Evolutionary conservation across 2,888 invertebrate genomes (phyloP), one percentile per base, ranked within the genome.

Genomic region (Thymelicus sylvestris): DNA sequence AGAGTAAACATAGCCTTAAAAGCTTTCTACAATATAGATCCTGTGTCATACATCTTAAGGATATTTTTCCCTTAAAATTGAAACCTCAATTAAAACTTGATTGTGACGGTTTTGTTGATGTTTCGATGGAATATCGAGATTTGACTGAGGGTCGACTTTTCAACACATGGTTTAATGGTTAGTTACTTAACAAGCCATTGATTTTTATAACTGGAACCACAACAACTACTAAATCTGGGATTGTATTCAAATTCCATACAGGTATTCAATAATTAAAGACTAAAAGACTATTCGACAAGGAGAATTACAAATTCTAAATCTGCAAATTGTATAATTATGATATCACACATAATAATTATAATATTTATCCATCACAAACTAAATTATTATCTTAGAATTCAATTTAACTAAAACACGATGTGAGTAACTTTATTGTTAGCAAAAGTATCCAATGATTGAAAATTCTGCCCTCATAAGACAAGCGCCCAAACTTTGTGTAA

Each of bases 51-150:
- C 31, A 15, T n/a, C n/a, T 38, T 69, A 69, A 65, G 24, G 41
- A 10, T 65, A 64, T 5, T 65, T 47, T 63, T 68, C 15, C 63
- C 44, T 8, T 63, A 47, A 44, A 7, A 12, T 10, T 57, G 5
- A 44, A 69, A 19, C 41, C 39, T 69, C 41, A 63, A 69, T 69
- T 59, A 64, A 69, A 63, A 69, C 64, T 69, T 64, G 24, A 63
- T 38, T 63, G 39, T 63, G 59, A 41, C 50, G 19, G 63, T 63
- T 63, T 57, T 48, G 68, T 57, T 69, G 59, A 41, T 50, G 15
- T 69, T 69, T 50, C 57, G 8, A 65, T 55, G 50, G 41, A 24
- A 50, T 61, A 61, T 64, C 38, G 41, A 59, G 50, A 50, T 39
- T 24, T 57, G 15, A 59, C 44, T 59, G 64, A 64, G 55, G 24